Evolutionary conservation across 2,797 vertebrate species (phyloP).

Genomic region (Cichlasoma orientale): DNA sequence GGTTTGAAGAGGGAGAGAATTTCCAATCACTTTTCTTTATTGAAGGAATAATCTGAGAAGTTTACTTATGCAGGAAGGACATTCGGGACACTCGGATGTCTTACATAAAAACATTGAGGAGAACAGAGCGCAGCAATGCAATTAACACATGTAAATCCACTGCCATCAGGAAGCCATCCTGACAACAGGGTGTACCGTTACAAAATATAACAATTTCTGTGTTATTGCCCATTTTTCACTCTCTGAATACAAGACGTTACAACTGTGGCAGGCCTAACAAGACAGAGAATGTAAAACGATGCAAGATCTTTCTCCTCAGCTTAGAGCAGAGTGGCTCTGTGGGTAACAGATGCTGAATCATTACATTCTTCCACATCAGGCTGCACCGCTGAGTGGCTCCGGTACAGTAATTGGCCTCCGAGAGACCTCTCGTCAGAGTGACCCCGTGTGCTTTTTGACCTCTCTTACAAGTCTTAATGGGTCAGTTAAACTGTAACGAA

Average conservation of each 20-base stretch:
- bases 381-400: not conserved
- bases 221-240: not conserved
- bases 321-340: not conserved
- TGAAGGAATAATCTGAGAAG: not conserved
- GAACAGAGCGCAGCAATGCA: not conserved
- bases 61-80: not conserved
- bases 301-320: not conserved
- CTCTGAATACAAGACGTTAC: not conserved
- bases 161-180: not conserved
- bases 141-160: not conserved
- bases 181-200: not conserved
- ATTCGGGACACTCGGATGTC: not conserved
- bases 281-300: not conserved
- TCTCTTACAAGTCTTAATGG: not conserved
- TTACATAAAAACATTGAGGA: not conserved
- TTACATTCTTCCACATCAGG: not conserved
- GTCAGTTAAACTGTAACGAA: not conserved
- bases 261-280: not conserved
- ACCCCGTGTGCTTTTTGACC: conserved; percentile 1
- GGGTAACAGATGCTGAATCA: not conserved
- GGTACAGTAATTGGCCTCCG: not conserved
- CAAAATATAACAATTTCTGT: not conserved
- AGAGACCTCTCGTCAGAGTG: not conserved
- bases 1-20: not conserved
- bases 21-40: not conserved